Evolutionary conservation across 2,888 invertebrate species (phyloP).

Genomic region (Tuberolachnus salignus): DNA sequence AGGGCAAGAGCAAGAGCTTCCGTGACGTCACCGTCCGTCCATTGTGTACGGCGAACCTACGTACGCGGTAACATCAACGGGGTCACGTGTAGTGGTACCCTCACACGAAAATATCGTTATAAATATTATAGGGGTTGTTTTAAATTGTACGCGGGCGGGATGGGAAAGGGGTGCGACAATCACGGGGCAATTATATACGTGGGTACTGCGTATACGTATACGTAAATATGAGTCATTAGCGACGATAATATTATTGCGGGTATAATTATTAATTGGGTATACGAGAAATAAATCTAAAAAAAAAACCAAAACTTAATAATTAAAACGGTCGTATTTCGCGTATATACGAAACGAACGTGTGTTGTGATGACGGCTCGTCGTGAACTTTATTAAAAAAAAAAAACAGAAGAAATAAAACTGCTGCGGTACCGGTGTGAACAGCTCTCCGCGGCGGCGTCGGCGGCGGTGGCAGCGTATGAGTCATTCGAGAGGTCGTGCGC

Average conservation of each 20-base stretch:
- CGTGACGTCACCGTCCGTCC: constrained; percentile 45
- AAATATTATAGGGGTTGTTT: neutral
- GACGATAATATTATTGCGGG: neutral
- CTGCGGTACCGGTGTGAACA: constrained; percentile 38
- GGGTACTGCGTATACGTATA: neutral
- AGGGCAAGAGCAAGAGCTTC: constrained; percentile 33
- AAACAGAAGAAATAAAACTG: too few relatives aligned
- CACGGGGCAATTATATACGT: constrained; percentile 46
- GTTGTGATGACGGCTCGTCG: neutral
- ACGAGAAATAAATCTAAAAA: neutral
- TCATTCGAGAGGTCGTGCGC: constrained; percentile 46
- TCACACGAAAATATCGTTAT: constrained; percentile 3
- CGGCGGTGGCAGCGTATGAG: constrained; percentile 11
- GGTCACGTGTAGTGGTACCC: constrained; percentile 29
- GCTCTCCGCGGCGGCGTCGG: neutral
- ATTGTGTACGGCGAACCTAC: neutral
- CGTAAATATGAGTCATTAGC: constrained; percentile 35
- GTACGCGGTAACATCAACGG: constrained; percentile 36
- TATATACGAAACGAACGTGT: neutral
- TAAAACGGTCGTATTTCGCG: neutral
- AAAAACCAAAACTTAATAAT: neutral
- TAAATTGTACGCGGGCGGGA: neutral
- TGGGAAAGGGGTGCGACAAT: constrained; percentile 55
- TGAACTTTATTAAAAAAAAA: neutral
- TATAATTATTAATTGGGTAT: neutral